Percentiles rank a stretch among this genome's conserved stretches.
These are phyloP conservation scores for Drosophila biarmipes DNA, from an alignment of 1,140 invertebrate genomes.

Conservation along the genomic window DNA sequence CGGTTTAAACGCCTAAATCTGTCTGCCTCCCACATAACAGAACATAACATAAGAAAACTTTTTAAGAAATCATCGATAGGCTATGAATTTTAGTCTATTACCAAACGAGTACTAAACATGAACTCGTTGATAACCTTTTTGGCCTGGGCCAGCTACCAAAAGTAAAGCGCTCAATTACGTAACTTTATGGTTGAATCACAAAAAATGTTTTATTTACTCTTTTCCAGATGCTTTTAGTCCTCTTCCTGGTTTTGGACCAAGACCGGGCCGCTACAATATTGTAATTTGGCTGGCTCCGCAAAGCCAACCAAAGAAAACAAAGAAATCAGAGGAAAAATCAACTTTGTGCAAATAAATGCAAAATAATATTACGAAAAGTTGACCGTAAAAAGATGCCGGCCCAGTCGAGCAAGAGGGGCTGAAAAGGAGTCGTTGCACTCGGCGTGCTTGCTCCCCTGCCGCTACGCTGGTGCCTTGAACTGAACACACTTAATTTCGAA, in stretches of 20 bases:
- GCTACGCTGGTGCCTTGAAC: conserved; percentile 49
- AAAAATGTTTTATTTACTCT: conserved; percentile 65
- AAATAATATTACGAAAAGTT: conserved; percentile 80
- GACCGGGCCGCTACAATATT: conserved; percentile 49
- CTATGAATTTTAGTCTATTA: conserved; percentile 9
- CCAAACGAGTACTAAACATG: conserved; percentile 46
- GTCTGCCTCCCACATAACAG: too few species aligned
- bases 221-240: conserved; percentile 2
- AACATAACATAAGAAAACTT: not conserved
- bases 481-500: conserved; percentile 73
- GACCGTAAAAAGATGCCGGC: conserved; percentile 58
- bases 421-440: conserved; percentile 58
- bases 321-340: conserved; percentile 42
- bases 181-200: conserved; percentile 46
- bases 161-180: conserved; percentile 65
- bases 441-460: conserved; percentile 9
- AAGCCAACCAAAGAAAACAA: conserved; percentile 61
- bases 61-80: too few species aligned
- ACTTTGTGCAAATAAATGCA: conserved; percentile 76
- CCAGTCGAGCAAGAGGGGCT: conserved; percentile 8
- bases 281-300: conserved; percentile 60
- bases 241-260: not conserved
- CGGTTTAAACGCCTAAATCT: not conserved
- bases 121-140: conserved; percentile 29
- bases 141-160: conserved; percentile 20